Conservation (phyloP, 2,797 vertebrate species). For the Coccyzus lansbergi region DNA sequence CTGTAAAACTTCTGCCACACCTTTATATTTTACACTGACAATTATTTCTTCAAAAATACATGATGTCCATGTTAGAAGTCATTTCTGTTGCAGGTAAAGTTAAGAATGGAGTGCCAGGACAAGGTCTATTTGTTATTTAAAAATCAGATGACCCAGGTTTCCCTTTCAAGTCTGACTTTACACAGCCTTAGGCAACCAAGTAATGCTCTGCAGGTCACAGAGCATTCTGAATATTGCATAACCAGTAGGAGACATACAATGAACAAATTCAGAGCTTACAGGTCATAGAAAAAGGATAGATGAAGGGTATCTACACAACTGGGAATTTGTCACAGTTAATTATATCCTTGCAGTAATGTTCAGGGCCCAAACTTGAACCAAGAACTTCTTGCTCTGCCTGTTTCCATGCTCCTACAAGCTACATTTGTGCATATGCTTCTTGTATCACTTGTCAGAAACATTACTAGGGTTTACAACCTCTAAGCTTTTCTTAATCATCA, state of each 20-base stretch:
- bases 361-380: not conserved
- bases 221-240: not conserved
- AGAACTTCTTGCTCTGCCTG: not conserved
- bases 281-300: not conserved
- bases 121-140: not conserved
- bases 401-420: not conserved
- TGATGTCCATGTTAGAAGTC: not conserved
- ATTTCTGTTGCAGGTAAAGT: not conserved
- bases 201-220: not conserved
- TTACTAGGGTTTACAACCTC: slow-evolving; percentile 50
- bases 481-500: slow-evolving; percentile 61
- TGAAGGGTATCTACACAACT: not conserved
- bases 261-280: not conserved
- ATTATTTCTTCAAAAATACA: not conserved
- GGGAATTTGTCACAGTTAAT: not conserved
- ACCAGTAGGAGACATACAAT: not conserved
- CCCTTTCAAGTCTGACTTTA: not conserved
- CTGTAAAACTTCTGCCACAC: not conserved
- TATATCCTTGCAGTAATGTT: not conserved
- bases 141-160: not conserved
- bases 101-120: not conserved
- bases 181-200: not conserved
- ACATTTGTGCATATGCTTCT: not conserved
- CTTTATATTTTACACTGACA: not conserved
- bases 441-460: slow-evolving; percentile 13